Percentiles rank a stretch among this genome's conserved stretches.
These are phyloP conservation scores for Aelia acuminata DNA, from an alignment of 2,888 invertebrate genomes.

Conservation along the genomic window DNA sequence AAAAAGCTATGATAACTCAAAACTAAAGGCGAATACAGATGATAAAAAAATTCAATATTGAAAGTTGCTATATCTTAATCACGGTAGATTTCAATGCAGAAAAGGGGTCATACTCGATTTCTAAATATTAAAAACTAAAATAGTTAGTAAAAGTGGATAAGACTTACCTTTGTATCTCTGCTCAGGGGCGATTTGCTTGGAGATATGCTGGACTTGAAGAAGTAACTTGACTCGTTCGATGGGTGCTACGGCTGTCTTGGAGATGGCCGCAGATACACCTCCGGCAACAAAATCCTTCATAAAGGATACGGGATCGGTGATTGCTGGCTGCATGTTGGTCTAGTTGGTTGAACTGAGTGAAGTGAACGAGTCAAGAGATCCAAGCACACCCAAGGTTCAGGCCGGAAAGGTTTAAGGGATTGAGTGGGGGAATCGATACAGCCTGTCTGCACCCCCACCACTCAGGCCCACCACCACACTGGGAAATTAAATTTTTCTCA, in stretches of 20 bases:
- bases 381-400: conserved; percentile 62
- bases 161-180: conserved; percentile 90
- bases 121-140: neutral
- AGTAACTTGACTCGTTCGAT: conserved; percentile 95
- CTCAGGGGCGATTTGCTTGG: conserved; percentile 87
- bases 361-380: conserved; percentile 57
- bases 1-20: neutral
- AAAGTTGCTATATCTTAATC: neutral
- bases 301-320: conserved; percentile 86
- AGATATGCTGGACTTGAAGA: conserved; percentile 94
- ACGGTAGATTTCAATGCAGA: neutral
- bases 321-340: conserved; percentile 69
- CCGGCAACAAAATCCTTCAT: conserved; percentile 92
- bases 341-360: conserved; percentile 36
- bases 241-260: conserved; percentile 94
- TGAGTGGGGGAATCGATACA: conserved; percentile 65
- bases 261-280: conserved; percentile 92
- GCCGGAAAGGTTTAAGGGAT: conserved; percentile 62
- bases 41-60: neutral
- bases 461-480: conserved; percentile 9
- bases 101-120: neutral
- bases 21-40: neutral
- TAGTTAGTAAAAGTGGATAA: neutral
- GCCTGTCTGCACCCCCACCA: conserved; percentile 49
- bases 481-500: conserved; percentile 28